phyloP scores from a whole-genome alignment of 2,888 invertebrate species.

The Spicauda simplicius region DNA sequence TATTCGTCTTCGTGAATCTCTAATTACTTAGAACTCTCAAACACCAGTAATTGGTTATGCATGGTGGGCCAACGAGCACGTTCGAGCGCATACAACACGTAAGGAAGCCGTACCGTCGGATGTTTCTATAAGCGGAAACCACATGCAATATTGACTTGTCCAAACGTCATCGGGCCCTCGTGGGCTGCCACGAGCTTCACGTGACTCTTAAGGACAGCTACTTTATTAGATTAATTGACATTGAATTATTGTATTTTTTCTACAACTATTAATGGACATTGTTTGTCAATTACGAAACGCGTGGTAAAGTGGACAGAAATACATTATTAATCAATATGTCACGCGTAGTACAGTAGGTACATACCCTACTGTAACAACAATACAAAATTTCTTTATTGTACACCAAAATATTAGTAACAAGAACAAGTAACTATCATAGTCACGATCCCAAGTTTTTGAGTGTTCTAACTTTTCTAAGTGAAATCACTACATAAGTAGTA shows the following conservation, averaged over 20 bases:
- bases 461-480: too few relatives aligned
- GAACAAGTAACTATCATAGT: too few relatives aligned
- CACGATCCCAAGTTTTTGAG: too few relatives aligned
- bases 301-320: too few relatives aligned
- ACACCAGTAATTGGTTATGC: neutral
- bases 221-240: constrained; percentile 2
- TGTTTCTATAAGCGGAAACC: constrained; percentile 16
- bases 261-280: too few relatives aligned
- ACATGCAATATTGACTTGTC: constrained; percentile 2
- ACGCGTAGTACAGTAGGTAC: too few relatives aligned
- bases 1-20: neutral
- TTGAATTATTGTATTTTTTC: neutral
- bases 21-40: neutral
- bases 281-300: too few relatives aligned
- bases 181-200: constrained; percentile 9
- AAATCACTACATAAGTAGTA: too few relatives aligned
- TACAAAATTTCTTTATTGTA: too few relatives aligned
- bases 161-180: constrained; percentile 10
- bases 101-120: constrained; percentile 14
- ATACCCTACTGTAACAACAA: too few relatives aligned
- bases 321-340: too few relatives aligned
- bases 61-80: constrained; percentile 1
- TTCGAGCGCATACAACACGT: constrained; percentile 1
- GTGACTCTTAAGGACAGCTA: neutral
- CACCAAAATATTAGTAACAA: too few relatives aligned